phyloP scores from a whole-genome alignment of 2,888 invertebrate species.

The Orchesellides sinensis region DNA sequence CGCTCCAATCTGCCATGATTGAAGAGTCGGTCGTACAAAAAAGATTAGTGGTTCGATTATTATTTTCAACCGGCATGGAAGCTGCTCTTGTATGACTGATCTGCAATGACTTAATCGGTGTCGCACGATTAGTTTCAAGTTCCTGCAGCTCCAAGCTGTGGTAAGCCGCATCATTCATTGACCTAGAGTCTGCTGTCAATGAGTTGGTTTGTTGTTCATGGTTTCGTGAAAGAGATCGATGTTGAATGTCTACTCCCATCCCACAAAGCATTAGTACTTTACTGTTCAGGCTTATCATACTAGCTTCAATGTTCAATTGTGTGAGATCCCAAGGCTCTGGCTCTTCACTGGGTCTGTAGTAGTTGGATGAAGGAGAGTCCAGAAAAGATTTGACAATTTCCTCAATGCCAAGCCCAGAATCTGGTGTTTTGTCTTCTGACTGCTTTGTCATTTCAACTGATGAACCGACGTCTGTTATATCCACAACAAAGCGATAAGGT shows the following conservation, averaged over 20 bases:
- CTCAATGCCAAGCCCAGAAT: constrained; percentile 72
- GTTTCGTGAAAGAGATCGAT: constrained; percentile 49
- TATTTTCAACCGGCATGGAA: constrained; percentile 54
- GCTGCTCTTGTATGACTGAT: constrained; percentile 35
- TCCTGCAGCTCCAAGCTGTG: constrained; percentile 58
- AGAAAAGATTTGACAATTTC: constrained; percentile 77
- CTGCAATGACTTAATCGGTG: not conserved
- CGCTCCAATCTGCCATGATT: constrained; percentile 82
- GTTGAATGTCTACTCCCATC: constrained; percentile 79
- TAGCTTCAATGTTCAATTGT: constrained; percentile 90
- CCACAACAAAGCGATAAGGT: constrained; percentile 72
- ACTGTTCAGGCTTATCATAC: constrained; percentile 90
- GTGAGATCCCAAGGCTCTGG: constrained; percentile 92
- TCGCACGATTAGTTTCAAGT: not conserved
- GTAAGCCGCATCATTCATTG: constrained; percentile 43
- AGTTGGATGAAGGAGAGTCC: constrained; percentile 85
- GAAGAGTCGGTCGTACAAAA: constrained; percentile 14
- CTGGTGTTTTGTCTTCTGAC: constrained; percentile 72
- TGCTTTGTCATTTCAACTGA: constrained; percentile 46
- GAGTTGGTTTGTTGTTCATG: not conserved
- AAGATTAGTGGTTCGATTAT: constrained; percentile 18
- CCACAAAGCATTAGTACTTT: constrained; percentile 89
- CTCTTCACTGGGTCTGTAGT: constrained; percentile 88
- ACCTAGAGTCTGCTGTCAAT: constrained; percentile 9
- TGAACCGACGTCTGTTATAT: constrained; percentile 58